Evolutionary conservation across 2,797 vertebrate genomes (phyloP).

Genomic region (Octomys mimax): DNA sequence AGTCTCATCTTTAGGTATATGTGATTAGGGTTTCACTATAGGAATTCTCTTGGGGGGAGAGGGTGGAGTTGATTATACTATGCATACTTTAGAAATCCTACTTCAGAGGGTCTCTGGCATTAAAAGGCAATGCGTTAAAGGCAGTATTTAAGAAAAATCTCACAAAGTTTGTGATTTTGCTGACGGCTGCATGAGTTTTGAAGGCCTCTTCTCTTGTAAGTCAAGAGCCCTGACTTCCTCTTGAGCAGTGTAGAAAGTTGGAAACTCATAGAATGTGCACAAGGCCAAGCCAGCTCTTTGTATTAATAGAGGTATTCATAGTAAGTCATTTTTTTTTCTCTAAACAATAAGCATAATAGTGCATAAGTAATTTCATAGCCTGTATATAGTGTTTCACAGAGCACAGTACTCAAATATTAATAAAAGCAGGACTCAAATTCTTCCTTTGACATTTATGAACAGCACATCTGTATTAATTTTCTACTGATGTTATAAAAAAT

Average conservation of each 20-base stretch:
- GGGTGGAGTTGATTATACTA: neutral
- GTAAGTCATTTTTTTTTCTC: neutral
- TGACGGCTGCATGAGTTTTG: neutral
- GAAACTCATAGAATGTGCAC: neutral
- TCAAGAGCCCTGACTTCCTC: neutral
- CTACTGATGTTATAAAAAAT: neutral
- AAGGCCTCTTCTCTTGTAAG: neutral
- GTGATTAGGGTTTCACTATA: neutral
- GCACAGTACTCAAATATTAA: neutral
- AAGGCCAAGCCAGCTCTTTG: neutral
- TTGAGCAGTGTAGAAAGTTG: neutral
- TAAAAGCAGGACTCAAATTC: neutral
- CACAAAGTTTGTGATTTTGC: neutral
- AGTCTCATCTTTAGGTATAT: neutral
- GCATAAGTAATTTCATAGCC: slow-evolving; percentile 1
- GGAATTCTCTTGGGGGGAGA: neutral
- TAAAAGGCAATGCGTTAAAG: neutral
- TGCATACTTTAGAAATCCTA: neutral
- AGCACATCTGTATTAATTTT: neutral
- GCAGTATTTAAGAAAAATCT: neutral
- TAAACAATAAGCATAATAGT: neutral
- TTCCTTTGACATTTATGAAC: neutral
- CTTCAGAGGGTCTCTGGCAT: neutral
- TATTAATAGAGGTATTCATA: neutral
- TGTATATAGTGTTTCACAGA: neutral